Evolutionary conservation across 1,140 invertebrate species (phyloP), one percentile per base, ranked within the genome.

Genomic region (Dryas iulia): DNA sequence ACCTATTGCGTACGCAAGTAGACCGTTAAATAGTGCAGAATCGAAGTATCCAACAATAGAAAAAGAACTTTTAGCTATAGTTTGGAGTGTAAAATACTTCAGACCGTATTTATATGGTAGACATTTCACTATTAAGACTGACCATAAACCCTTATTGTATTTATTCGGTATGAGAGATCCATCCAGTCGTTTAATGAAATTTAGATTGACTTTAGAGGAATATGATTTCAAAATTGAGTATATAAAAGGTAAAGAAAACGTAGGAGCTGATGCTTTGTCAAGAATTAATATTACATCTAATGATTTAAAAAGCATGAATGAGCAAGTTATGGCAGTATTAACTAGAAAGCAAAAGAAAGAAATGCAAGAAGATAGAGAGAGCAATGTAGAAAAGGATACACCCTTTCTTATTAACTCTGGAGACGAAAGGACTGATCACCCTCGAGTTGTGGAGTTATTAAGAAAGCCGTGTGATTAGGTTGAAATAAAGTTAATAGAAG

Each of bases 21-120:
- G n/a, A n/a, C n/a, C n/a, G n/a, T n/a, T n/a, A n/a, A n/a, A n/a
- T n/a, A n/a, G n/a, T n/a, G n/a, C n/a, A n/a, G n/a, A n/a, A n/a
- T n/a, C n/a, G n/a, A n/a, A n/a, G 30, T 83, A 82, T 69, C 75
- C 74, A 3, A 78, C 76, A 1, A 79, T 73, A 24, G 67, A 83
- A 67, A 83, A 81, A 59, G 74, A 84, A 59, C 52, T 84, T 12
- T 24, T 81, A 12, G 68, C 72, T 21, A 79, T 82, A 12, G 66
- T 71, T 2, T 77, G 70, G 67, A 14, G 59, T 24, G 47, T 74
- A n/a, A 71, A 73, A 70, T 66, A 71, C 71, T 76, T 76, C 63
- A 54, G 66, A 18, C 74, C 71, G 2, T 77, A 77, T 58, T 12
- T 71, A 12, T 77, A 59, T 66, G 69, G 66, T 3, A 67, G 28